Base-by-base conservation (phyloP, 2,797 vertebrate species). In the Gouania willdenowi region DNA sequence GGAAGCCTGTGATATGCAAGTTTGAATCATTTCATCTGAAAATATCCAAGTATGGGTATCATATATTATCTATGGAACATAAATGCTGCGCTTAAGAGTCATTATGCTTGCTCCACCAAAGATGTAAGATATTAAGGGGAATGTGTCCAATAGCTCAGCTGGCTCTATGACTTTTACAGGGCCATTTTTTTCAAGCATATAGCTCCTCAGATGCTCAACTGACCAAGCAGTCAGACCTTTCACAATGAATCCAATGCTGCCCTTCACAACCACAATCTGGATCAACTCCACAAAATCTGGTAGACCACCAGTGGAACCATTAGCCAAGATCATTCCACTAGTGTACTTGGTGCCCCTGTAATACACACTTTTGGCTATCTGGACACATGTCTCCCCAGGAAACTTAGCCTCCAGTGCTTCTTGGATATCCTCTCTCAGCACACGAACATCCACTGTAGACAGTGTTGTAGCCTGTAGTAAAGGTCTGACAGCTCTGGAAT, bases 401-500 rank as follows among this genome's bases (percentile, higher is more conserved):
- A 54, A 63, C 18, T 35, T 63, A 31, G 13, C 41, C 9, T 44
- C 28, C 46, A 61, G 31, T 36, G 41, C 46, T 48, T 49, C 26
- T 19, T 56, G 41, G 19, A 62, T 40, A 31, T 57, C 42, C 9
- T 57, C 33, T 52, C 47, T 62, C 8, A 57, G 45, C 36, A 62
- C 37, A 61, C 5, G 34, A 28, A 57, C 23, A n/a, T n/a, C n/a
- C n/a, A n/a, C n/a, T n/a, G n/a, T n/a, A n/a, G 43, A 46, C 44
- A 55, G 26, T 23, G 8, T 8, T 59, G 49, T 51, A 8, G 26
- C 41, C 26, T 57, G 47, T 27, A 62, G 9, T 12, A 35, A 1
- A 46, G 58, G 41, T 51, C 11, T 57, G 11, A 53, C 46, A 52
- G 12, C 33, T 26, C 28, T 62, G 22, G 26, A n/a, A 32, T 44